Evolutionary conservation across 2,797 vertebrate species (phyloP).

Genomic region (Alfaro cultratus): DNA sequence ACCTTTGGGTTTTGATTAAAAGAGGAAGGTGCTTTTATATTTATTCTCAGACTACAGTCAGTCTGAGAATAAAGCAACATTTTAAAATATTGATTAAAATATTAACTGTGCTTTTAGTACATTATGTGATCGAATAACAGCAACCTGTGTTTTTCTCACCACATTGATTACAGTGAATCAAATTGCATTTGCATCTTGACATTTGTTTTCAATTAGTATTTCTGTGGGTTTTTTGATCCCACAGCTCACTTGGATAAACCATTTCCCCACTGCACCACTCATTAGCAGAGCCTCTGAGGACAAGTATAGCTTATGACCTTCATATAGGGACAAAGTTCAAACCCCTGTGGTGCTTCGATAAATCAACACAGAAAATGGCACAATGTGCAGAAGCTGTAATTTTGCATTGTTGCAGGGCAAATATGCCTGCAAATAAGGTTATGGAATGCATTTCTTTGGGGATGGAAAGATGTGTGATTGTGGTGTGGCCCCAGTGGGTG

Average conservation of each 20-base stretch:
- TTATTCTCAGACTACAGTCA: not conserved
- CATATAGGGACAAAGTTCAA: conserved; percentile 52
- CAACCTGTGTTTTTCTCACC: not conserved
- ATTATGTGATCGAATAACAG: not conserved
- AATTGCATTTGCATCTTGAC: not conserved
- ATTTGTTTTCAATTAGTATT: not conserved
- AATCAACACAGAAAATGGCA: conserved; percentile 60
- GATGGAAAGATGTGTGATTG: conserved; percentile 12
- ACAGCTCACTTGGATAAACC: not conserved
- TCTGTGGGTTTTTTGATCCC: conserved; percentile 18
- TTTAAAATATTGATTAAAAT: not conserved
- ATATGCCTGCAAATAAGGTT: conserved; percentile 50
- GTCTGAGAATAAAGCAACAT: not conserved
- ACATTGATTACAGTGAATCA: not conserved
- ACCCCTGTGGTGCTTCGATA: conserved; percentile 34
- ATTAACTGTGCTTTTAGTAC: not conserved
- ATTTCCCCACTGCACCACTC: conserved; percentile 20
- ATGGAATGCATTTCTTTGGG: conserved; percentile 39
- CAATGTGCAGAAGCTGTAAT: conserved; percentile 51
- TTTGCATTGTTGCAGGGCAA: conserved; percentile 31
- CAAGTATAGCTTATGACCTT: conserved; percentile 53
- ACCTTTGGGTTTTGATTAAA: not conserved
- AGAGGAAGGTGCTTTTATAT: not conserved
- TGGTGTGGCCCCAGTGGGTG: conserved; percentile 33
- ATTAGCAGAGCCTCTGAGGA: conserved; percentile 33